Evolutionary conservation across 2,797 vertebrate species (phyloP).

Genomic region (Cryptoprocta ferox): DNA sequence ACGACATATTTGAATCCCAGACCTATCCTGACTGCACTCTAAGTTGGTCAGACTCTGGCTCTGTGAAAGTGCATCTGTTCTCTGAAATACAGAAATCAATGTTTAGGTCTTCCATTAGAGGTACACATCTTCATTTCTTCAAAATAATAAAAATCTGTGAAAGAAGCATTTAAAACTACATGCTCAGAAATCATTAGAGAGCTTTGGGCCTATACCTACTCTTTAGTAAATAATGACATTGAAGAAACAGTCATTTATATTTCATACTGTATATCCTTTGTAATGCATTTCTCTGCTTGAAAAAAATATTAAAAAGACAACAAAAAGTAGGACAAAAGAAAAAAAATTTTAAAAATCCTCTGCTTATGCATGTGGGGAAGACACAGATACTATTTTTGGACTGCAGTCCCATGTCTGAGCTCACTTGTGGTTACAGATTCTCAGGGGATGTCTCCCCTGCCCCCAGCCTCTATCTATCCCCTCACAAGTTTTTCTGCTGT

Average conservation of each 20-base stretch:
- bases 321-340: neutral
- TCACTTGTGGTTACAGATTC: neutral
- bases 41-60: neutral
- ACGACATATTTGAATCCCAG: neutral
- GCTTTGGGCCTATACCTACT: neutral
- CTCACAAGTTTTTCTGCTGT: neutral
- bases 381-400: neutral
- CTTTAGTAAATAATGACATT: neutral
- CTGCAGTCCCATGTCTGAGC: neutral
- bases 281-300: slow-evolving; percentile 10
- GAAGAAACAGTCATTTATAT: slow-evolving; percentile 15
- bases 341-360: neutral
- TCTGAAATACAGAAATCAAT: neutral
- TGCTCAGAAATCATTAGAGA: neutral
- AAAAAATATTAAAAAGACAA: neutral
- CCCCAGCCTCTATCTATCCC: neutral
- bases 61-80: no score
- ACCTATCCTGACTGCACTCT: neutral
- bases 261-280: neutral
- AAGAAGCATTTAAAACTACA: slow-evolving; percentile 4
- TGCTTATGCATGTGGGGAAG: neutral
- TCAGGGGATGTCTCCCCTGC: neutral
- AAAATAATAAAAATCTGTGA: slow-evolving; percentile 29
- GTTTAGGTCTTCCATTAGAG: neutral
- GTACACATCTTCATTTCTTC: neutral